Base-by-base conservation (phyloP, 2,113 vertebrate species). In the Fulmarus glacialis region DNA sequence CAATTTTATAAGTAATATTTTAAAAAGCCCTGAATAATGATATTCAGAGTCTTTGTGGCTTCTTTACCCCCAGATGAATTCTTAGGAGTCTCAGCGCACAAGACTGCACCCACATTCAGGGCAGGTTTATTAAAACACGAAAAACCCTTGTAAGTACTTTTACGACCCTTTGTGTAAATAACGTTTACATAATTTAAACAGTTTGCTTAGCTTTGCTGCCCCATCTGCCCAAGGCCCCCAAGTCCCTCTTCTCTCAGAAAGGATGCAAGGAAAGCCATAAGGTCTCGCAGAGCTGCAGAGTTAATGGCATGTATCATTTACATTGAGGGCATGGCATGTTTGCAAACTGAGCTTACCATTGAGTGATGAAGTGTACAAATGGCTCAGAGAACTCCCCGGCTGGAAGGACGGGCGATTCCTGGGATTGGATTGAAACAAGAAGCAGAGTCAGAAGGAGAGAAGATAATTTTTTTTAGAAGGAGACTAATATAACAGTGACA, bases 281-380 rank as follows among this genome's bases (percentile, higher is more conserved):
- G 98, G 98, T 95, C 98, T 97, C 89, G 24, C 21, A 40, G 96
- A 98, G 97, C 95, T 4, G 74, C 58, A 4, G 85, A 97, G 98
- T 97, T 97, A 96, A 98, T 98, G 98, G 97, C 98, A 98, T 97
- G 98, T 98, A 97, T 97, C 98, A 92, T 98, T 98, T 96, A 97
- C 98, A 98, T 68, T 26, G 96, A 97, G 98, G 98, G 97, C 97
- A 98, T 53, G 97, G 97, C 97, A 96, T 96, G 96, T 91, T 89
- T 97, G 98, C 97, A 97, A 96, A 97, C 86, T 29, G 38, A 93
- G 98, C 99, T 99, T 98, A 99, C 99, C 99, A 99, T 97, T 99
- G 99, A 98, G 99, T 99, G 98, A 99, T 99, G 98, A 99, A 99
- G 98, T 99, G 98, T 97, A 99, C 99, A 97, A 99, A 99, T 48